Base-by-base conservation (phyloP, 2,113 vertebrate species). In the Osmerus mordax region DNA sequence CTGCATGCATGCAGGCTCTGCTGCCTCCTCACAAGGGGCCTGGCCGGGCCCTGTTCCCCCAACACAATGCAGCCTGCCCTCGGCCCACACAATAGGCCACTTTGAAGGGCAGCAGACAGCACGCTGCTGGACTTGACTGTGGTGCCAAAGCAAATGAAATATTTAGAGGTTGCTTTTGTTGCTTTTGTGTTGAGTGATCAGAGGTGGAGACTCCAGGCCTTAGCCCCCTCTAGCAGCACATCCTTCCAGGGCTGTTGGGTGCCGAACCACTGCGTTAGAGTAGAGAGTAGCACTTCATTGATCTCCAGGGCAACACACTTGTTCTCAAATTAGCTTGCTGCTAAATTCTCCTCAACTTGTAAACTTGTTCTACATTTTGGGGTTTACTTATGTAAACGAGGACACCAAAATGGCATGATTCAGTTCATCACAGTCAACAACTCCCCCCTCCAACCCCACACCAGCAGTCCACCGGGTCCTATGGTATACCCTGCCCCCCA, bases 81-180 rank as follows among this genome's bases (percentile, higher is more conserved):
- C 64, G 14, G 18, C 79, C 79, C 77, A 85, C 84, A 87, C 74
- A 84, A 32, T 51, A 18, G 64, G 19, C 32, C 64, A 47, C 64
- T 65, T 81, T 78, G 77, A 81, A 80, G 88, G 69, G 86, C 81
- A 85, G 81, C 88, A 89, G 88, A 81, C 84, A 87, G 85, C 13
- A 23, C 80, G 85, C 87, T 86, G 83, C 84, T 80, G 79, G 85
- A 74, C 74, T 74, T 83, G 84, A 84, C 84, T 23, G 82, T 65
- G 89, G 81, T 36, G 64, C n/a, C 74, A 84, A 79, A 84, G 83
- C 74, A 76, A 71, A 87, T 90, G 85, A 90, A 88, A 88, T 89
- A 91, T 86, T 90, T 86, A 92, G 83, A 84, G 86, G 70, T 71
- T 75, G 75, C 84, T 89, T 89, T 87, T 89, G 89, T 91, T 91